Percentiles rank a stretch among this genome's conserved stretches.
Evolutionary conservation across 37 sponge, comb jelly and placozoan species (phyloP).

Genomic region (Tethya wilhelma): DNA sequence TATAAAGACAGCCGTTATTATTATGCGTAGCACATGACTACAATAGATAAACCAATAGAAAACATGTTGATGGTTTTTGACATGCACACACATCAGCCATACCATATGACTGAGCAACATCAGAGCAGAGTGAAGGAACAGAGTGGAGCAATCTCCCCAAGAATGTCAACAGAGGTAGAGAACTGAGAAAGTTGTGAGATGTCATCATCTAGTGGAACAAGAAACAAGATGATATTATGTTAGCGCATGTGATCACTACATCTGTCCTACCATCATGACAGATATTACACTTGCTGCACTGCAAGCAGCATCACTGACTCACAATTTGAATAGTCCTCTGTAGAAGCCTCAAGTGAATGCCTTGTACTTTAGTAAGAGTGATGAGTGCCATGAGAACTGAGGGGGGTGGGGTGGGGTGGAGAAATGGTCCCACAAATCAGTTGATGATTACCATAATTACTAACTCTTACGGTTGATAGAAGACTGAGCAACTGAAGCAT

Average conservation of each 20-base stretch:
- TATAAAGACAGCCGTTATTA: not conserved
- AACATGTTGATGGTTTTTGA: not conserved
- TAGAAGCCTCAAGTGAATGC: slow-evolving; percentile 18
- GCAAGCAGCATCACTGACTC: no score
- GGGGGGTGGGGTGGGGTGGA: not conserved
- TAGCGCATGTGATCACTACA: no score
- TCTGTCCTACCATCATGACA: no score
- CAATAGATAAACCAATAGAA: no score
- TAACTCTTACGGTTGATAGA: slow-evolving; percentile 10
- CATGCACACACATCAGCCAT: not conserved
- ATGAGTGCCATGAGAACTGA: slow-evolving; percentile 35
- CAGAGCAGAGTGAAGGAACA: slow-evolving; percentile 7
- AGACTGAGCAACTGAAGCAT: slow-evolving; percentile 11
- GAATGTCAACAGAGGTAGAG: slow-evolving; percentile 49
- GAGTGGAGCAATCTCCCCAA: slow-evolving; percentile 51
- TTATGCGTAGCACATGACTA: not conserved
- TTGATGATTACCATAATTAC: not conserved
- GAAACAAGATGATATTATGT: not conserved
- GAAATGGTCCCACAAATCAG: no score
- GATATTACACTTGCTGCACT: no score
- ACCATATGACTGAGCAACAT: slow-evolving; percentile 35
- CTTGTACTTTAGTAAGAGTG: not conserved
- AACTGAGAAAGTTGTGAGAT: slow-evolving; percentile 29
- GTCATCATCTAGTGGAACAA: slow-evolving; percentile 32
- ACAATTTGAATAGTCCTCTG: slow-evolving; percentile 47